These are phyloP conservation scores for Nyctibius grandis DNA, from an alignment of 2,797 vertebrate species.

Conservation along the genomic window DNA sequence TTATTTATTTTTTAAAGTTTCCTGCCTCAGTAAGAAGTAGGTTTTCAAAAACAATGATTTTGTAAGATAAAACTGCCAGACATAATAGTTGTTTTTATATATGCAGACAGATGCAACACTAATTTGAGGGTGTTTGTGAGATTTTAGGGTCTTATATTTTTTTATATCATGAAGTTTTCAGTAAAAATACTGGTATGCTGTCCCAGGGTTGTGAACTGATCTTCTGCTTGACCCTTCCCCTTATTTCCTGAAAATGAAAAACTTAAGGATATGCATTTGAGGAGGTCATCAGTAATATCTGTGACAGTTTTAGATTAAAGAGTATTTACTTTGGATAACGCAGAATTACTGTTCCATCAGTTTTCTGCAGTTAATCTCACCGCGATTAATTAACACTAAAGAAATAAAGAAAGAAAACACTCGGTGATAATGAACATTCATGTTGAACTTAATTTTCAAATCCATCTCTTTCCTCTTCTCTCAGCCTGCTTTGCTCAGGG, in stretches of 20 bases:
- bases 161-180: neutral
- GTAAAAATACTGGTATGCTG: neutral
- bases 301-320: neutral
- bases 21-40: neutral
- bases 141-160: neutral
- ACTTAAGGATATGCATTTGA: neutral
- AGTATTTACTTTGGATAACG: conserved; percentile 19
- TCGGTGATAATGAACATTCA: neutral
- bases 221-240: neutral
- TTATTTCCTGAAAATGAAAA: conserved; percentile 13
- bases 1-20: neutral
- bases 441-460: conserved; percentile 6
- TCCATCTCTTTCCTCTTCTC: neutral
- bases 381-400: neutral
- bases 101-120: neutral
- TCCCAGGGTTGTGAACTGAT: neutral
- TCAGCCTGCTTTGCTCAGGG: conserved; percentile 38
- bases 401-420: conserved; percentile 12
- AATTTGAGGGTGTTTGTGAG: neutral
- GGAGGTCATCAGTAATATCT: neutral
- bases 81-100: neutral
- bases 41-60: neutral
- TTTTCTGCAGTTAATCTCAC: conserved; percentile 21
- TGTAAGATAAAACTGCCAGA: neutral
- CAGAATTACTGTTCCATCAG: neutral